A percentile compares a stretch with the other conserved stretches of the same genome.
Evolutionary conservation across 2,888 invertebrate genomes (phyloP).

Genomic region (Cantharis flavilabris): DNA sequence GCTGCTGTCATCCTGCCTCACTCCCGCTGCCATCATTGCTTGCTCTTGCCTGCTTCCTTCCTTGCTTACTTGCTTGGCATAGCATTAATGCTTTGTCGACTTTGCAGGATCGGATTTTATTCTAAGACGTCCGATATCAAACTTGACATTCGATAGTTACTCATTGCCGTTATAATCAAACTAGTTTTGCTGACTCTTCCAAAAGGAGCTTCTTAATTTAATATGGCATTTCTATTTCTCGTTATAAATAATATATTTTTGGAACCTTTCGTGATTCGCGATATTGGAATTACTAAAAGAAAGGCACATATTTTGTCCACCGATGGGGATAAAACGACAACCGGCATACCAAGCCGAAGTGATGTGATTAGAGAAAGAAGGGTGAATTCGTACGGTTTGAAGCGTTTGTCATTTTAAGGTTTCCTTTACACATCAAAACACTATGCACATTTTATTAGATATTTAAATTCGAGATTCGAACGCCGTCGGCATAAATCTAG

Average conservation of each 20-base stretch:
- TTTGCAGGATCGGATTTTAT: conserved; percentile 27
- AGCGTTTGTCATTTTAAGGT: background rate
- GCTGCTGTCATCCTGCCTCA: conserved; percentile 55
- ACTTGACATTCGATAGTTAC: background rate
- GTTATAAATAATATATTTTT: background rate
- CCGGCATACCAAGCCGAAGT: background rate
- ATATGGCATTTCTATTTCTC: background rate
- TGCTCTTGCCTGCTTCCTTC: conserved; percentile 57
- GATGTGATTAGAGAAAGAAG: background rate
- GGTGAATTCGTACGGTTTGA: background rate
- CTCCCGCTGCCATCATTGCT: conserved; percentile 65
- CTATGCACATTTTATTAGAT: background rate
- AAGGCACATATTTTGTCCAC: background rate
- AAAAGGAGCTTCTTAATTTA: background rate
- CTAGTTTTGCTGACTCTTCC: background rate
- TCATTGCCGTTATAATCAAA: background rate
- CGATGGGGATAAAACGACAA: background rate
- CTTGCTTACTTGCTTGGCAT: conserved; percentile 31
- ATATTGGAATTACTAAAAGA: background rate
- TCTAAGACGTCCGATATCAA: conserved; percentile 1
- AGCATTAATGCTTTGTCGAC: conserved; percentile 28
- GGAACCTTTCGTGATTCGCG: background rate
- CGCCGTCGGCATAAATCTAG: background rate
- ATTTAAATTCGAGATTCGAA: background rate
- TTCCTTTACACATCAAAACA: background rate